Conservation (phyloP, 1,140 invertebrate species). For the Drosophila watanabei region DNA sequence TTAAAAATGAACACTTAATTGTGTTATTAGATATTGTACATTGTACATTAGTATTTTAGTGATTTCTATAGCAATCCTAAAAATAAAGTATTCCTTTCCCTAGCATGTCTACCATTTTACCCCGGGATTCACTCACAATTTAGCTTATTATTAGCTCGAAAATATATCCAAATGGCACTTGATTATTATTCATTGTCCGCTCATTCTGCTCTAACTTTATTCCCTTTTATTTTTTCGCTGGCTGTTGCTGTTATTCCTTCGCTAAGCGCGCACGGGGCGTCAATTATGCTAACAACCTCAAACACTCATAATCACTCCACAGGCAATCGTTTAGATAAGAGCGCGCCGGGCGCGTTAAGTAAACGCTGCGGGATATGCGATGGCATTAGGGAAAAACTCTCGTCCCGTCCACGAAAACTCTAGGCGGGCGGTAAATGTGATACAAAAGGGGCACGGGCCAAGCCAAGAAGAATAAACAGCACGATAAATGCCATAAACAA, state of each 20-base stretch:
- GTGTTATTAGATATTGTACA: neutral
- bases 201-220: conserved; percentile 44
- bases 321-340: conserved; percentile 84
- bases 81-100: neutral
- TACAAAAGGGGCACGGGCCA: conserved; percentile 62
- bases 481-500: conserved; percentile 83
- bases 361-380: conserved; percentile 79
- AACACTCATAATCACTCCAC: conserved; percentile 84
- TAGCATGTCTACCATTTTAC: too few species aligned
- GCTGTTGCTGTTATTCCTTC: conserved; percentile 24
- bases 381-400: conserved; percentile 36
- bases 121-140: conserved; percentile 6
- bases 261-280: conserved; percentile 68
- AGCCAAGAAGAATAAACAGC: conserved; percentile 72
- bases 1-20: neutral
- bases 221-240: conserved; percentile 17
- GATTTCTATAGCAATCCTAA: neutral
- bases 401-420: conserved; percentile 11
- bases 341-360: conserved; percentile 68
- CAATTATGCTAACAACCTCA: conserved; percentile 83
- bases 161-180: conserved; percentile 72
- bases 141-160: conserved; percentile 70
- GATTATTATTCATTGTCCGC: conserved; percentile 80
- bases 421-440: conserved; percentile 41
- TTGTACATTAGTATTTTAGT: neutral